Percentiles rank a stretch among this genome's conserved stretches.
These are phyloP conservation scores for Heliconius congener DNA, from an alignment of 1,140 invertebrate species.

Conservation along the genomic window DNA sequence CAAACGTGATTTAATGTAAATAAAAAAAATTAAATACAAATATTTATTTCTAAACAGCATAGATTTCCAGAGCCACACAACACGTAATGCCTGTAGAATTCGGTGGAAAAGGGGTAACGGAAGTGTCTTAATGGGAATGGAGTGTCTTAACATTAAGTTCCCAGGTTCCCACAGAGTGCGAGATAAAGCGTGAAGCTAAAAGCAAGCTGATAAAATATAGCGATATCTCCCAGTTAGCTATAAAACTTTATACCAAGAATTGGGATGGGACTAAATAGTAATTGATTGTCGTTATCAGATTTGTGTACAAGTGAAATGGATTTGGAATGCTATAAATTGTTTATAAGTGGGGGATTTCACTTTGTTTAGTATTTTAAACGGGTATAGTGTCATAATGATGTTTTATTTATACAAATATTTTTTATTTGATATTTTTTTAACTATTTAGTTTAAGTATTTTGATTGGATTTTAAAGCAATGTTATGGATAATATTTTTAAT, in stretches of 20 bases:
- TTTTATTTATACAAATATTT: background rate
- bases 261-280: constrained; percentile 20
- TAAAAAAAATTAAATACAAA: too few species aligned
- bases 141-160: too few species aligned
- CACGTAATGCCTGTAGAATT: too few species aligned
- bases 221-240: background rate
- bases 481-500: background rate
- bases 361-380: constrained; percentile 25
- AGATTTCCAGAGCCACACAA: too few species aligned
- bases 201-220: background rate
- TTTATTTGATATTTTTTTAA: background rate
- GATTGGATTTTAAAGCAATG: background rate
- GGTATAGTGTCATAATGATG: constrained; percentile 5
- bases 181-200: background rate
- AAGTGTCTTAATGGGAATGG: too few species aligned
- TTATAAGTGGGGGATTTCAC: constrained; percentile 25
- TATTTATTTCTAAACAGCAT: too few species aligned
- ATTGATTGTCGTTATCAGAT: constrained; percentile 25
- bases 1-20: too few species aligned
- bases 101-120: too few species aligned
- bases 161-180: too few species aligned
- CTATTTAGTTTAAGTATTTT: background rate
- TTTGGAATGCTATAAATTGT: constrained; percentile 31
- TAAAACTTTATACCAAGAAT: background rate
- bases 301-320: constrained; percentile 24